These are phyloP conservation scores for Rhodeus uyekii DNA, from an alignment of 2,797 vertebrate species.

Conservation along the genomic window DNA sequence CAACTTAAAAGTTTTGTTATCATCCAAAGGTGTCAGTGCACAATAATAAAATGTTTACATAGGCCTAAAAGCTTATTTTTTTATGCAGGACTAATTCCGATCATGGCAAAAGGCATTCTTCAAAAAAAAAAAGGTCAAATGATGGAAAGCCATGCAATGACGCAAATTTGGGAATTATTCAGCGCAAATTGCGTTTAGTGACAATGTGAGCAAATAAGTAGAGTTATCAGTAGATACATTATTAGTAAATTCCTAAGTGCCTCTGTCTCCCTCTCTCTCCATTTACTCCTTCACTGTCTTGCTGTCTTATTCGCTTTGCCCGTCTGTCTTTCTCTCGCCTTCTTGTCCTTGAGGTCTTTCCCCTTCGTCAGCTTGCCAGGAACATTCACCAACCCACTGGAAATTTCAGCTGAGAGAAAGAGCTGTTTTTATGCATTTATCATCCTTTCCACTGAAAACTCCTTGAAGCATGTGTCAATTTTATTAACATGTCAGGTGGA, in stretches of 20 bases:
- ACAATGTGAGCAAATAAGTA: neutral
- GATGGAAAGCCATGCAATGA: neutral
- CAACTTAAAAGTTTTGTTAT: neutral
- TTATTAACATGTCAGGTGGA: constrained; percentile 43
- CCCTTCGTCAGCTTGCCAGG: constrained; percentile 27
- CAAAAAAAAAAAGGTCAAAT: neutral
- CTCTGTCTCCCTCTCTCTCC: neutral
- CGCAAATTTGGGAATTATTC: neutral
- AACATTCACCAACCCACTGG: constrained; percentile 26
- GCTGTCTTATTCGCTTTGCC: neutral
- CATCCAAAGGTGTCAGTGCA: neutral
- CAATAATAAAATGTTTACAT: too few species aligned
- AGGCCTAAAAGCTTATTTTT: too few species aligned
- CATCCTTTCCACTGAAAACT: constrained; percentile 20
- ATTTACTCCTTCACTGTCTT: neutral
- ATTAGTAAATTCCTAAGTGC: constrained; percentile 8
- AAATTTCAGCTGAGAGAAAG: constrained; percentile 37
- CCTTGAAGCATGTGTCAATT: constrained; percentile 40
- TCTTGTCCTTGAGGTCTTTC: constrained; percentile 37
- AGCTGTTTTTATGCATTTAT: constrained; percentile 14
- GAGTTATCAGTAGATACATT: neutral
- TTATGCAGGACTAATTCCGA: too few species aligned
- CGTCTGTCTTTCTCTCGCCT: neutral
- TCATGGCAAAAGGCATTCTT: too few species aligned
- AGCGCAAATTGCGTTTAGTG: neutral